phyloP scores from a whole-genome alignment of 2,797 vertebrate genomes.

The Triplophysa yarkandensis region DNA sequence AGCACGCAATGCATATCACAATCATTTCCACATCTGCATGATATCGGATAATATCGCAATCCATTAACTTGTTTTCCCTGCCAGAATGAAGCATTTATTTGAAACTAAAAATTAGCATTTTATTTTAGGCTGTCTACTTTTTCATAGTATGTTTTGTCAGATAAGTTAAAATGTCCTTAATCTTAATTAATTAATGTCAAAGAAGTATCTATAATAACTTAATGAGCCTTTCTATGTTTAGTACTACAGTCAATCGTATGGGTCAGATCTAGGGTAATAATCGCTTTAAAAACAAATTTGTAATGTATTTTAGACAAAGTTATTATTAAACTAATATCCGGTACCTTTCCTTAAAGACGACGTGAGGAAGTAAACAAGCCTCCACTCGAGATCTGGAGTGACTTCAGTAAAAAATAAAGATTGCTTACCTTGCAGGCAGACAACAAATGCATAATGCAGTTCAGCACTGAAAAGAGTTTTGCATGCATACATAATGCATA shows the following conservation, averaged over 20 bases:
- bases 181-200: background rate
- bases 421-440: conserved; percentile 36
- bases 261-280: background rate
- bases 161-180: background rate
- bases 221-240: background rate
- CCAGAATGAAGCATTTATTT: no score
- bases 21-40: no score
- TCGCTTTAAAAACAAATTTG: background rate
- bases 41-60: no score
- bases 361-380: conserved; percentile 19
- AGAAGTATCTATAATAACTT: background rate
- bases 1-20: no score
- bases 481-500: conserved; percentile 25
- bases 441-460: conserved; percentile 34
- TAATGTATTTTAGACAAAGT: background rate
- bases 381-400: conserved; percentile 17
- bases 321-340: background rate
- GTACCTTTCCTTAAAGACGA: conserved; percentile 1
- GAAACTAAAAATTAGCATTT: no score
- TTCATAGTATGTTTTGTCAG: conserved; percentile 1
- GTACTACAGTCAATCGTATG: background rate
- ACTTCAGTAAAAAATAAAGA: background rate
- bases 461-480: background rate
- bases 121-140: background rate
- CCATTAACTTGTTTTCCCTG: no score